These are phyloP conservation scores for Pelecanoides urinatrix DNA, from an alignment of 2,113 vertebrate species.

Conservation along the genomic window DNA sequence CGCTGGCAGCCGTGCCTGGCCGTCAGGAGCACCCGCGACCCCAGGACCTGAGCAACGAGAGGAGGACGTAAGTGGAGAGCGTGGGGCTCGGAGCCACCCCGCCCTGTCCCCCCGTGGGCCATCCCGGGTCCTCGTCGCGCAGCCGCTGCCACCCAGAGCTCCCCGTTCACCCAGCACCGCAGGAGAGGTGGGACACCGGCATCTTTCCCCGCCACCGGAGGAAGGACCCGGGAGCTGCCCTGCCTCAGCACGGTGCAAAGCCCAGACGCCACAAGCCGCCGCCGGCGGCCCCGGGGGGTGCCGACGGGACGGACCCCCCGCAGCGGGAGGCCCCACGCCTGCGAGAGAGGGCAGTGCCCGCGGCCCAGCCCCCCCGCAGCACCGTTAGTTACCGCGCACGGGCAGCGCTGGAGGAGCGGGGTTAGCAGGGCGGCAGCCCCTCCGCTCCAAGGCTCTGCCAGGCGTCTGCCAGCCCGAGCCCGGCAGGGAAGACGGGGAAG, in stretches of 20 bases:
- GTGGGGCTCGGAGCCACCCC: not conserved
- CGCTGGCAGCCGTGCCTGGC: accelerated
- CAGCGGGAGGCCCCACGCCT: not conserved
- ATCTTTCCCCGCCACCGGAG: not conserved
- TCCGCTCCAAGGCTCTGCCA: not conserved
- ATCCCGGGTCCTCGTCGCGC: not conserved
- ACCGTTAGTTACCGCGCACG: accelerated
- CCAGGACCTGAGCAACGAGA: not conserved
- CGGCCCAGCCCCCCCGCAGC: not conserved
- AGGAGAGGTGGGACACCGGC: not conserved
- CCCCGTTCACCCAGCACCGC: not conserved
- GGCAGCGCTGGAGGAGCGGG: accelerated
- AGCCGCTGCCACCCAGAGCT: not conserved
- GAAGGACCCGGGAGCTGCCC: not conserved
- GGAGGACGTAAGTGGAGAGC: not conserved
- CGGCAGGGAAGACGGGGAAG: not conserved
- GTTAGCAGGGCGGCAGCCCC: not conserved
- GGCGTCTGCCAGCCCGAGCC: not conserved
- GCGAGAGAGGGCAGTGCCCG: not conserved
- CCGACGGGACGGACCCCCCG: not conserved
- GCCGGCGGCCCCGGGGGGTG: not conserved
- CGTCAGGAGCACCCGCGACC: not conserved
- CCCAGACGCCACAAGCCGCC: not conserved
- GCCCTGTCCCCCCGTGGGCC: accelerated
- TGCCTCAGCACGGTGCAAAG: accelerated